These are phyloP conservation scores for Colletes latitarsis DNA, from an alignment of 1,140 invertebrate species.

Conservation along the genomic window DNA sequence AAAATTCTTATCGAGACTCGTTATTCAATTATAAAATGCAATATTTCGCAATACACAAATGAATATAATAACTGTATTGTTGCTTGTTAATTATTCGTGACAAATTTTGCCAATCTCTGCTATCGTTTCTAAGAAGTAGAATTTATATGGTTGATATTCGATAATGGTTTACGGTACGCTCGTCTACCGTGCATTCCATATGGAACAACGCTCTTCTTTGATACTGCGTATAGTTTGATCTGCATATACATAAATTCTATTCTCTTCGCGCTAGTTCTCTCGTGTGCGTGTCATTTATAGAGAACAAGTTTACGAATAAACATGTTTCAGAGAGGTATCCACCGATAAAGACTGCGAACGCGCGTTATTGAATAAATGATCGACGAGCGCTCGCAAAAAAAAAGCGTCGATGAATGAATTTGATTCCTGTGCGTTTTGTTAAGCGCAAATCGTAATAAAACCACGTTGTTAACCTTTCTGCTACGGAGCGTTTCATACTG, in stretches of 20 bases:
- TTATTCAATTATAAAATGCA: too few species aligned
- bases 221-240: background rate
- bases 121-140: background rate
- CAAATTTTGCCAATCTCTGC: too few species aligned
- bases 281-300: background rate
- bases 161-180: background rate
- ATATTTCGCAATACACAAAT: too few species aligned
- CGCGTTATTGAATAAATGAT: background rate
- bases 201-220: background rate
- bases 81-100: too few species aligned
- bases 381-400: background rate
- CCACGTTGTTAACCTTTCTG: background rate
- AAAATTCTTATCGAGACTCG: too few species aligned
- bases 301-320: too few species aligned
- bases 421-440: background rate
- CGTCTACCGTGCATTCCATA: background rate
- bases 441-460: background rate
- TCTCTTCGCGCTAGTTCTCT: background rate
- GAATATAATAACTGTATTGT: too few species aligned
- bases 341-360: background rate
- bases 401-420: slow-evolving; percentile 1
- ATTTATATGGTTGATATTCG: background rate
- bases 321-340: background rate
- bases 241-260: background rate
- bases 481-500: background rate